Evolutionary conservation across 92 coral and sea anemone species (phyloP).

Genomic region (Phymanthus crucifer): DNA sequence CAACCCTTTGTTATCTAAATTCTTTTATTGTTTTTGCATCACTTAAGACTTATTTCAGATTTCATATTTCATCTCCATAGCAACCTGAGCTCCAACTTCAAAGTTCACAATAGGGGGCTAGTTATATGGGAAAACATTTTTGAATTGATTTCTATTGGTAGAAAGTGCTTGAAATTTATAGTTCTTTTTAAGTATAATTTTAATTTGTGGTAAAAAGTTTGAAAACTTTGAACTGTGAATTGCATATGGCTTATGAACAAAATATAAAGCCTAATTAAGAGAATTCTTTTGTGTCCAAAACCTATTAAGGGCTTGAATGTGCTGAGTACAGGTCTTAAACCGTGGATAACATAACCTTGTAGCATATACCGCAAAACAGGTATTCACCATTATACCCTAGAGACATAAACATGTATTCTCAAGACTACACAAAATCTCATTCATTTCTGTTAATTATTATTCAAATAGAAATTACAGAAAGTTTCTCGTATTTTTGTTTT

Average conservation of each 20-base stretch:
- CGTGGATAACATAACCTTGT: neutral
- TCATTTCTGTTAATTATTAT: neutral
- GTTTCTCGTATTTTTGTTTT: conserved; percentile 2
- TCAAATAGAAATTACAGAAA: neutral
- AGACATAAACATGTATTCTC: neutral
- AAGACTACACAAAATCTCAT: neutral
- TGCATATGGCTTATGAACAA: neutral
- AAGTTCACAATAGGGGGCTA: neutral
- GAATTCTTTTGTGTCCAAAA: neutral
- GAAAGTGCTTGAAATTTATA: neutral
- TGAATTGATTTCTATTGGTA: neutral
- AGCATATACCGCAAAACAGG: neutral
- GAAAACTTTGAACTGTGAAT: neutral
- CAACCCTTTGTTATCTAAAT: neutral
- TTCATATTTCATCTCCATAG: neutral
- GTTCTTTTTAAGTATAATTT: neutral
- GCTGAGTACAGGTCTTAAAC: neutral
- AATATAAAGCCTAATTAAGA: neutral
- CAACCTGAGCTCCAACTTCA: neutral
- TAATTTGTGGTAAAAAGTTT: neutral
- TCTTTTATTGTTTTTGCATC: neutral
- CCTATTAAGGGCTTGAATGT: neutral
- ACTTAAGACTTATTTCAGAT: neutral
- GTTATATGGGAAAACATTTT: neutral
- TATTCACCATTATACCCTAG: neutral